Evolutionary conservation across 2,113 vertebrate species (phyloP).

Genomic region (Strix uralensis): DNA sequence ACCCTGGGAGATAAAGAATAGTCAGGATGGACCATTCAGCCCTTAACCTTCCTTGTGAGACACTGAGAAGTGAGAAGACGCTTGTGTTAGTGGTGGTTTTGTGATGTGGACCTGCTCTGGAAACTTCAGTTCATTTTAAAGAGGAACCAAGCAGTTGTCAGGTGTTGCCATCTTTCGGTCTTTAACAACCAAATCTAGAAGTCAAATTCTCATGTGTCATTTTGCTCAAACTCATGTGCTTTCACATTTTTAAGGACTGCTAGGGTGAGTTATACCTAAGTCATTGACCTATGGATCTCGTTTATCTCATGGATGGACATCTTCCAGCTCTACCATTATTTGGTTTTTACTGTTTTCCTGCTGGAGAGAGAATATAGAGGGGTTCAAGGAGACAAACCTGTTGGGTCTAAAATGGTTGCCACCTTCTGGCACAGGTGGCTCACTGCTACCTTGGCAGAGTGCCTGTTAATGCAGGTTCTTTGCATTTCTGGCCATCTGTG

Average conservation of each 20-base stretch:
- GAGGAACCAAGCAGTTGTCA: not conserved
- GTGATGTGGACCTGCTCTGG: not conserved
- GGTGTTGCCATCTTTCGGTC: not conserved
- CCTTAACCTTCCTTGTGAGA: not conserved
- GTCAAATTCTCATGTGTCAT: not conserved
- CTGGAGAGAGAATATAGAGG: not conserved
- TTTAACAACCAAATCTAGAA: not conserved
- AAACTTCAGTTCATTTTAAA: not conserved
- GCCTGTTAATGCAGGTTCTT: not conserved
- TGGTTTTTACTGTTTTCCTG: not conserved
- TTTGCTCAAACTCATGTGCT: not conserved
- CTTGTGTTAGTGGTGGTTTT: not conserved
- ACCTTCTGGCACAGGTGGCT: not conserved
- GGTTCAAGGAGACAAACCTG: not conserved
- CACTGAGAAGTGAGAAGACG: not conserved
- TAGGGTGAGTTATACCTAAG: not conserved
- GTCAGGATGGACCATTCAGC: not conserved
- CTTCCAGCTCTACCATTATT: not conserved
- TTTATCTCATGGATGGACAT: not conserved
- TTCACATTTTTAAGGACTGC: not conserved
- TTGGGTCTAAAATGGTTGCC: not conserved
- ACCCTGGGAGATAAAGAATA: not conserved
- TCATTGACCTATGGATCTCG: not conserved
- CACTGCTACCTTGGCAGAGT: accelerated
- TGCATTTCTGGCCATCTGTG: not conserved